Base-by-base conservation (phyloP, 2,113 vertebrate genomes). In the Ictalurus furcatus region DNA sequence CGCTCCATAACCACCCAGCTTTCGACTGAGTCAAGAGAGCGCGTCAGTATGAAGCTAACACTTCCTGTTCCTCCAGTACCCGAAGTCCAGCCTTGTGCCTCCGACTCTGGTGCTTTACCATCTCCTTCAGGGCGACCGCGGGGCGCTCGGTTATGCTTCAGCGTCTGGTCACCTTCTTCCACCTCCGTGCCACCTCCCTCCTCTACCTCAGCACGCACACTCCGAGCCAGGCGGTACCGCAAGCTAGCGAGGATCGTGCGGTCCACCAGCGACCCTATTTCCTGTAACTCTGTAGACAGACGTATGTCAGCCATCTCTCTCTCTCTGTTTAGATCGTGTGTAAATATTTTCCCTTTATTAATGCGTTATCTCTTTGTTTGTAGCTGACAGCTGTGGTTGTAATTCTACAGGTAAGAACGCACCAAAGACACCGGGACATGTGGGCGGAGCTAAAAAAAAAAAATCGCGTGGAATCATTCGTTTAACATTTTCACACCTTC, bases 191-290 rank as follows among this genome's bases (percentile, higher is more conserved):
- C 92, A 76, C 94, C 94, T 89, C 82, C 94, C 59, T 81, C 93
- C 84, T 91, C 94, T 93, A 95, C 93, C 82, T 91, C 95, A 83
- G 87, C 94, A 86, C 92, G 67, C n/a, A 94, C 52, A 30, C 92
- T 92, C 52, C 93, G 94, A 82, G 92, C 84, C 25, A 90, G 92
- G 44, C 93, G 90, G 61, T 89, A 93, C 88, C 93, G 93, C 86
- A 96, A 94, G 83, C 93, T 95, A 92, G 94, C 93, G 23, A 95
- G 76, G 54, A 95, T 99, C 16, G 96, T 98, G 89, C 97, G 97
- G 1, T 99, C 98, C 17, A 96, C 96, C 94, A 99, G 98, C 58
- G 98, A 99, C 94, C 98, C 98, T 0, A 93, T 97, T 44, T 96
- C 97, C 0, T 98, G 97, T 80, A 94, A 94, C 0, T 96, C 96